Base-by-base conservation (phyloP, 2,888 invertebrate species). In the Hofmannophila pseudospretella region DNA sequence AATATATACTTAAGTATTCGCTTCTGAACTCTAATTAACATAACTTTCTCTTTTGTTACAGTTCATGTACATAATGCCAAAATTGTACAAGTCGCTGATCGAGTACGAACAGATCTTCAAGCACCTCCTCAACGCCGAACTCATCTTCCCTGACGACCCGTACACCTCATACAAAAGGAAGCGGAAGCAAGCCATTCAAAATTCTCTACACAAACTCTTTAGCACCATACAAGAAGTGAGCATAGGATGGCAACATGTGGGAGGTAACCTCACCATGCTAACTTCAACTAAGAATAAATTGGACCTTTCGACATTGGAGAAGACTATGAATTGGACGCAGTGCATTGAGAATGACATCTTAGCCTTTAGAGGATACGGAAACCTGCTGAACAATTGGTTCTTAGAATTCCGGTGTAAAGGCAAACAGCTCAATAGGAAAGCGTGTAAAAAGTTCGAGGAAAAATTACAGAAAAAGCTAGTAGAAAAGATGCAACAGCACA, bases 291-390 rank as follows among this genome's bases (percentile, higher is more conserved):
- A 70, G 36, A 76, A 68, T 27, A 77, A 73, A 31, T 58, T 72
- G 42, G 73, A 80, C 41, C 69, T 88, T 52, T 75, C 79, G 19
- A 47, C 47, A 2, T 54, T 82, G 40, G 60, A 68, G 38, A 62
- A 64, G 36, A 75, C 77, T 53, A 85, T 88, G 1, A 88, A 89
- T 52, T 69, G 86, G 1, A 89, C 90, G 0, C 65, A 78, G 39
- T 88, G 89, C 57, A 71, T 90, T 31, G 85, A 89, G 44, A 88
- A 90, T 47, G 92, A 92, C 58, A 88, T 89, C 58, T 89, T 90
- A 20, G 88, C 91, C 2, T 80, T 91, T 38, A 85, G 88, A 47
- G 86, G 88, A 7, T 90, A 91, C 58, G 86, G 85, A 20, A 88
- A 79, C 30, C 88, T 90, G 42, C 68, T 92, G 7, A 88, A 88